A percentile compares a stretch with the other conserved stretches of the same genome.
Conservation (phyloP, 2,888 invertebrate species). For the Caenorhabditis doughertyi region DNA sequence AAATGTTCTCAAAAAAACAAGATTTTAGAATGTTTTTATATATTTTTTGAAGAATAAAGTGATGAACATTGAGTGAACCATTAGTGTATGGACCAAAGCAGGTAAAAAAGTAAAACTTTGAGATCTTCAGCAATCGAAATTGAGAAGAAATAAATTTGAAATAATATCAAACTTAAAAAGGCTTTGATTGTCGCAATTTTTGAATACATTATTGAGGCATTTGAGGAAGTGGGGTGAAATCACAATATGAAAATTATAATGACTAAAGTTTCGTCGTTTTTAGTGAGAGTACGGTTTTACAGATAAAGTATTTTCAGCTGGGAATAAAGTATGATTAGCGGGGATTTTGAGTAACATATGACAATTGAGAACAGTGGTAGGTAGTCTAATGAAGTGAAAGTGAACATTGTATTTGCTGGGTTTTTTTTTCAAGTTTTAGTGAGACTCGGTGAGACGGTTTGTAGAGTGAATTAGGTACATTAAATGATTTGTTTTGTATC, state of each 20-base stretch:
- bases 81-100: constrained; percentile 16
- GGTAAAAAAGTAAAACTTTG: constrained; percentile 3
- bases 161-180: constrained; percentile 6
- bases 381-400: constrained; percentile 41
- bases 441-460: not conserved
- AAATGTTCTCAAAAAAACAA: not conserved
- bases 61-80: not conserved
- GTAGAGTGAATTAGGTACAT: constrained; percentile 14
- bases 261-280: constrained; percentile 7
- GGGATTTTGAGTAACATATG: constrained; percentile 13
- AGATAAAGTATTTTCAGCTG: constrained; percentile 12
- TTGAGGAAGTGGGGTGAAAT: constrained; percentile 21
- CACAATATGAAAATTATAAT: constrained; percentile 25
- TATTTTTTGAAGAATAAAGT: not conserved
- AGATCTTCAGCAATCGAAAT: constrained; percentile 68
- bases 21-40: not conserved
- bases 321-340: not conserved
- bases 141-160: constrained; percentile 56
- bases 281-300: constrained; percentile 4
- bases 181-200: constrained; percentile 22
- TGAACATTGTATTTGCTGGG: constrained; percentile 53
- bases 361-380: constrained; percentile 19
- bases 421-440: no score
- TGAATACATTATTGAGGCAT: not conserved
- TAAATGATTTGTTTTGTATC: constrained; percentile 30